Evolutionary conservation across 1,140 invertebrate species (phyloP), one percentile per base, ranked within the genome.

Genomic region (Andricus grossulariae): DNA sequence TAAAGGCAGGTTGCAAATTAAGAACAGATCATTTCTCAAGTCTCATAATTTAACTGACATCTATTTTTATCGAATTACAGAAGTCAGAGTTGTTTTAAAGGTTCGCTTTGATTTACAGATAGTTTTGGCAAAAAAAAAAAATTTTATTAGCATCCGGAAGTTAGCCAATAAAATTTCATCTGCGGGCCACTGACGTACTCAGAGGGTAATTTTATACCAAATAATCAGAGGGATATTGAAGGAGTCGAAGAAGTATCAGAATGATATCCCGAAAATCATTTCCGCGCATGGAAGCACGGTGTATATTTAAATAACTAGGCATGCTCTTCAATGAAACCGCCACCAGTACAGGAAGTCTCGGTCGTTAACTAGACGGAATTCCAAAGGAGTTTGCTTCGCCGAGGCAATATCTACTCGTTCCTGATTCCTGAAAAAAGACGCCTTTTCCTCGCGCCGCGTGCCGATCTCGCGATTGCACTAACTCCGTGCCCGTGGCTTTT

Each of bases 311-410:
- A 50, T 49, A 50, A 74, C 25, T 71, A 72, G 72, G 73, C 50
- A 74, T 71, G 72, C 21, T 66, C 73, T 25, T 77, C 71, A 78
- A 76, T 74, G 73, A 81, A 78, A 76, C 71, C 72, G 75, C 45
- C 70, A 51, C 25, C 75, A 77, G 75, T 76, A 74, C 80, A 81
- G 82, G 82, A 83, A 80, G 82, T 80, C 73, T 54, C 82, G 82
- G 82, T 83, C 78, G 80, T 83, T 83, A 80, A 83, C 82, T 84
- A 16, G 77, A 57, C 79, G 80, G 80, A 84, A 84, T 80, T 84
- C 80, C 75, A 80, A 76, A 76, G 79, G 77, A 76, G 55, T 74
- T 75, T 74, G 77, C 74, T 55, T 70, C 73, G 51, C 54, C 76
- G 73, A 77, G 75, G 74, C 75, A 74, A 77, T 74, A 73, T 77